Conservation (phyloP, 2,797 vertebrate species). For the Tinamus major region DNA sequence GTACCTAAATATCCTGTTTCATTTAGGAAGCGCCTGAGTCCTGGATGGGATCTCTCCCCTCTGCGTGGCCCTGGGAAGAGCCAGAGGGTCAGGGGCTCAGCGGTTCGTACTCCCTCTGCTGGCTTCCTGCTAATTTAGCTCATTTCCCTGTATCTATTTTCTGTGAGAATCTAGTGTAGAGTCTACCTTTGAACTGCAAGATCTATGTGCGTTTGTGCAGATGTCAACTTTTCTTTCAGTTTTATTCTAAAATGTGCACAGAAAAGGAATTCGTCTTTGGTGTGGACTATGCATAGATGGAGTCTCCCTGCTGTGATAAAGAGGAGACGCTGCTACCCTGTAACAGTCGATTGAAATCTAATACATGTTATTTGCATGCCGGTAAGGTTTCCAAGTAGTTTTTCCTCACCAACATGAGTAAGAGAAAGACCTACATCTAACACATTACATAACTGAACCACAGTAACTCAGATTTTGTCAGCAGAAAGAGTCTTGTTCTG, state of each 20-base stretch:
- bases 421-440: not conserved
- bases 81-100: not conserved
- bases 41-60: not conserved
- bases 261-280: not conserved
- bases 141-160: not conserved
- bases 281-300: not conserved
- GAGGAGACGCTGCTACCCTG: not conserved
- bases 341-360: slow-evolving; percentile 17
- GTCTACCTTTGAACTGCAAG: not conserved
- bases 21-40: rapidly evolving
- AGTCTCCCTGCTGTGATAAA: not conserved
- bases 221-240: not conserved
- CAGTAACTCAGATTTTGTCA: not conserved
- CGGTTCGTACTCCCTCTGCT: slow-evolving; percentile 63
- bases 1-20: rapidly evolving
- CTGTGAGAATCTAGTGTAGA: rapidly evolving
- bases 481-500: not conserved
- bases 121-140: not conserved
- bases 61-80: too few relatives aligned
- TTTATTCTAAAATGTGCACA: not conserved
- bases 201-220: rapidly evolving
- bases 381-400: not conserved
- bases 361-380: slow-evolving; percentile 48
- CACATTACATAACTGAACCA: not conserved
- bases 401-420: not conserved